Conservation (phyloP, 2,113 vertebrate genomes). For the Donacobius atricapilla region DNA sequence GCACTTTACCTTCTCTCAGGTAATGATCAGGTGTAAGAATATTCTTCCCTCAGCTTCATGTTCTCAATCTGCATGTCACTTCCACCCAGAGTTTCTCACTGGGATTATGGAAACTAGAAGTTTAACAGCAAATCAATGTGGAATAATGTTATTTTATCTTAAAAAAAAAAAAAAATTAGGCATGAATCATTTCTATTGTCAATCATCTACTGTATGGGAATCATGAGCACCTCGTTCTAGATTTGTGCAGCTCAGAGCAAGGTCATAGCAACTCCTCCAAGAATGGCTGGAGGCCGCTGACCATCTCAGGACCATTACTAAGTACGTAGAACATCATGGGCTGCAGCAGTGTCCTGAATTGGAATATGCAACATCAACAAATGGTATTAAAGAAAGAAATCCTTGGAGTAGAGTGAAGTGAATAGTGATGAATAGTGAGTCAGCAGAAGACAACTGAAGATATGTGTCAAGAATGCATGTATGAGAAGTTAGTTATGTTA, state of each 20-base stretch:
- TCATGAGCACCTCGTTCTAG: background rate
- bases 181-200: background rate
- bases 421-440: background rate
- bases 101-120: background rate
- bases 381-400: background rate
- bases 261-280: background rate
- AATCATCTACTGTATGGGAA: background rate
- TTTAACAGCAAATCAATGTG: background rate
- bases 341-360: background rate
- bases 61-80: background rate
- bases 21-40: background rate
- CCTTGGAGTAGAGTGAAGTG: background rate
- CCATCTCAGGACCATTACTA: background rate
- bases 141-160: background rate
- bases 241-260: background rate
- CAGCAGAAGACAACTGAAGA: background rate
- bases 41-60: background rate
- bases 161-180: background rate
- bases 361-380: background rate
- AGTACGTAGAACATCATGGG: background rate
- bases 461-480: background rate
- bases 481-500: background rate
- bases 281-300: background rate
- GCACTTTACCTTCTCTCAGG: background rate
- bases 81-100: background rate